A percentile compares a stretch with the other conserved stretches of the same genome.
Evolutionary conservation across 2,797 vertebrate species (phyloP).

Genomic region (Scarus forsteni): DNA sequence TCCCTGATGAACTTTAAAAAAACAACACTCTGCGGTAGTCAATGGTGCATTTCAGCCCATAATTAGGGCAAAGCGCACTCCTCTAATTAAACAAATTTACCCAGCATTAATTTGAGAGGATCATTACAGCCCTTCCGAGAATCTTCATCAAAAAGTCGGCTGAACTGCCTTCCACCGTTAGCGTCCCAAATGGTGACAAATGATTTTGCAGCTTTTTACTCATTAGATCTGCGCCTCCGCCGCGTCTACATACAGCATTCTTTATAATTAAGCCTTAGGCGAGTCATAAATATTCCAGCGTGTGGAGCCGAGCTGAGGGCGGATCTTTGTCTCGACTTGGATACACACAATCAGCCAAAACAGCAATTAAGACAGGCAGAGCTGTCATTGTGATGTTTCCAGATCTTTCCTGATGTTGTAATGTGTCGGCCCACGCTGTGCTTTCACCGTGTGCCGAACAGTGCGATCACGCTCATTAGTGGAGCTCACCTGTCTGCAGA

Average conservation of each 20-base stretch:
- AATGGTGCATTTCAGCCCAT: constrained; percentile 65
- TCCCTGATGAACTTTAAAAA: constrained; percentile 60
- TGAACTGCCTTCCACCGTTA: constrained; percentile 26
- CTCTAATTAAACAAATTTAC: constrained; percentile 75
- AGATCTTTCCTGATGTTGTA: constrained; percentile 26
- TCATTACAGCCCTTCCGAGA: constrained; percentile 62
- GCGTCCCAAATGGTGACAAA: constrained; percentile 44
- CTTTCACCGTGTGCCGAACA: constrained; percentile 41
- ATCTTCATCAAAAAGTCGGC: constrained; percentile 59
- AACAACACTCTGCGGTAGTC: constrained; percentile 54
- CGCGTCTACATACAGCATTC: constrained; percentile 1
- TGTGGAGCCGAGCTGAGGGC: constrained; percentile 7
- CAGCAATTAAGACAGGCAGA: constrained; percentile 21
- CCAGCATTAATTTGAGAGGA: constrained; percentile 68
- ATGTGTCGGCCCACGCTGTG: constrained; percentile 32
- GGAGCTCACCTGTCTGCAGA: constrained; percentile 66
- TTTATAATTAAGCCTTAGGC: constrained; percentile 24
- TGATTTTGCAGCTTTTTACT: constrained; percentile 27
- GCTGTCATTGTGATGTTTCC: constrained; percentile 37
- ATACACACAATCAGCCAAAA: constrained; percentile 24
- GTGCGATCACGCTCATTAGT: constrained; percentile 64
- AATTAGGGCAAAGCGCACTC: constrained; percentile 71
- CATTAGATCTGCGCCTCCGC: constrained; percentile 8
- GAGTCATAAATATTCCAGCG: background rate
- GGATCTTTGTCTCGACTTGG: constrained; percentile 7